phyloP scores from a whole-genome alignment of 2,888 invertebrate genomes.

The Zele albiditarsus region DNA sequence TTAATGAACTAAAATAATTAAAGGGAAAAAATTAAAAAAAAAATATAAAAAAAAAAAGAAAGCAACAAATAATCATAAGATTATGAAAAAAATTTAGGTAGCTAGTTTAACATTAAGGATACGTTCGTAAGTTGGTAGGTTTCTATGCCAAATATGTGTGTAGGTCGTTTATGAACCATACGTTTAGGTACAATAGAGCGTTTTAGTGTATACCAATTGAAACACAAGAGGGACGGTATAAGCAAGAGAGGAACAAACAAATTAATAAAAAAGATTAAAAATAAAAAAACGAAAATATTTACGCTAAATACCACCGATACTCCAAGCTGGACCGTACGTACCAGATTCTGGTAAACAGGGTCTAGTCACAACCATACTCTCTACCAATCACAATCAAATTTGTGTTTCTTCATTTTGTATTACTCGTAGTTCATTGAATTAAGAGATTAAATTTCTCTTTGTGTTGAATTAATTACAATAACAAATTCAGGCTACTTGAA shows the following conservation, averaged over 20 bases:
- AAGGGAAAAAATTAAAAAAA: constrained; percentile 14
- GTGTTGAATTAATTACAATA: background rate
- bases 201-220: constrained; percentile 46
- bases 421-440: constrained; percentile 24
- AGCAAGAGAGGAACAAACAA: constrained; percentile 24
- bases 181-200: constrained; percentile 45
- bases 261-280: constrained; percentile 29
- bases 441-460: background rate
- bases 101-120: constrained; percentile 50
- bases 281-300: constrained; percentile 32
- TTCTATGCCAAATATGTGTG: constrained; percentile 70
- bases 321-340: constrained; percentile 51
- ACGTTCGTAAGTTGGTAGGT: constrained; percentile 65
- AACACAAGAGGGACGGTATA: constrained; percentile 25
- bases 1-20: constrained; percentile 13
- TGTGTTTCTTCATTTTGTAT: constrained; percentile 38
- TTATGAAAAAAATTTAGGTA: constrained; percentile 47
- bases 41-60: constrained; percentile 19
- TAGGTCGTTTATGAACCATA: constrained; percentile 56
- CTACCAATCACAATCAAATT: constrained; percentile 51
- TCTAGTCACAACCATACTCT: constrained; percentile 60
- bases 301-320: constrained; percentile 36
- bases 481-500: background rate
- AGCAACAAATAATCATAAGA: constrained; percentile 45
- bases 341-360: constrained; percentile 61